A percentile compares a stretch with the other conserved stretches of the same genome.
These are phyloP conservation scores for Rhinolophus sinicus DNA, from an alignment of 2,113 vertebrate genomes.

Conservation along the genomic window DNA sequence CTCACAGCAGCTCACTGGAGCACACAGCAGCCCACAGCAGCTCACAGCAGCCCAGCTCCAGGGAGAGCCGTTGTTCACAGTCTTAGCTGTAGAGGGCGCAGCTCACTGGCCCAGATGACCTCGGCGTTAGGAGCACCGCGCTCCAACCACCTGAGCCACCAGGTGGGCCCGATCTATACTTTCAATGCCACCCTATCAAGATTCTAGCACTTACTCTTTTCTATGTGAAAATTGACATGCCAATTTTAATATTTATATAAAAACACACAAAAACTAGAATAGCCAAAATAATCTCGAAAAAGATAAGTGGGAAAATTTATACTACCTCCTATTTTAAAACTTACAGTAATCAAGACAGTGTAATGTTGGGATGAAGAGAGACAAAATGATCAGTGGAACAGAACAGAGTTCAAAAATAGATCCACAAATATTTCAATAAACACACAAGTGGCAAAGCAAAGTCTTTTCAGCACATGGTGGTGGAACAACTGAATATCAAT, in stretches of 20 bases:
- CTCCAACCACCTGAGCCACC: too few species aligned
- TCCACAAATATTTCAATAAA: neutral
- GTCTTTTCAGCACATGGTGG: neutral
- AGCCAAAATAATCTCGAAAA: slow-evolving; percentile 3
- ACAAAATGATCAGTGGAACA: neutral
- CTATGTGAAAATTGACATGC: neutral
- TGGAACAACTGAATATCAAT: neutral
- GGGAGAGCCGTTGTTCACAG: too few species aligned
- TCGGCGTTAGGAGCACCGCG: too few species aligned
- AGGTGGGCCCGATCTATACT: neutral
- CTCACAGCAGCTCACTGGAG: too few species aligned
- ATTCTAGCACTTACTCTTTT: neutral
- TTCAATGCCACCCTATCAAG: neutral
- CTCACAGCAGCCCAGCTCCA: too few species aligned
- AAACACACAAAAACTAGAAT: neutral
- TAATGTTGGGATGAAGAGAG: neutral
- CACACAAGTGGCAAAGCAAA: neutral
- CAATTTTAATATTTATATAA: neutral
- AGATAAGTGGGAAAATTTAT: neutral
- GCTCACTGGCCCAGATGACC: too few species aligned
- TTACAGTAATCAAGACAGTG: neutral
- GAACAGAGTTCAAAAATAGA: neutral
- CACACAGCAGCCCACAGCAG: too few species aligned
- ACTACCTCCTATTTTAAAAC: neutral
- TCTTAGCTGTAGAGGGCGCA: too few species aligned